phyloP scores from a whole-genome alignment of 2,888 invertebrate genomes.

The Patella depressa region DNA sequence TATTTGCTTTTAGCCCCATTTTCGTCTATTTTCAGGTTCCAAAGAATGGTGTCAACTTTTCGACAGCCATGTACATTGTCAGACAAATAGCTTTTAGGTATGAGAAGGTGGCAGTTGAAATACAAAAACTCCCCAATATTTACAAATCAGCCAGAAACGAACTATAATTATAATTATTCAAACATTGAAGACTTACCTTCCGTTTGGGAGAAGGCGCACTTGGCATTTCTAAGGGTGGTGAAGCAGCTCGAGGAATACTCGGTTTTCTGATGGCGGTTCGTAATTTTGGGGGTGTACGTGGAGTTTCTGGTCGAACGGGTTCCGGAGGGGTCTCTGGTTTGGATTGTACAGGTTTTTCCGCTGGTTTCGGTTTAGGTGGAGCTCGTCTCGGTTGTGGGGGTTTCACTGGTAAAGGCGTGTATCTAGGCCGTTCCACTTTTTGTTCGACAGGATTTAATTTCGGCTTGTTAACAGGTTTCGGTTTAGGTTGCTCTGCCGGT shows the following conservation, averaged over 20 bases:
- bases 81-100: no score
- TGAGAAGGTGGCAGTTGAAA: no score
- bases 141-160: no score
- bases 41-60: no score
- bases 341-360: neutral
- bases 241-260: neutral
- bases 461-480: neutral
- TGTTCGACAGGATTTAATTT: neutral
- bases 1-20: no score
- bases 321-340: neutral
- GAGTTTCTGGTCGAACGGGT: neutral
- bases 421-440: neutral
- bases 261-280: slow-evolving; percentile 1
- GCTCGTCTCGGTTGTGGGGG: neutral
- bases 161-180: no score
- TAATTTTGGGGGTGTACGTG: neutral
- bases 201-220: neutral
- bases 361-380: neutral
- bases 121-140: no score
- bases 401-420: neutral
- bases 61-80: no score
- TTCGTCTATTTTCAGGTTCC: no score
- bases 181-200: neutral
- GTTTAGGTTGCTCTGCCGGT: neutral
- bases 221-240: neutral